These are phyloP conservation scores for Ochropleura plecta DNA, from an alignment of 2,888 invertebrate species.

Conservation along the genomic window DNA sequence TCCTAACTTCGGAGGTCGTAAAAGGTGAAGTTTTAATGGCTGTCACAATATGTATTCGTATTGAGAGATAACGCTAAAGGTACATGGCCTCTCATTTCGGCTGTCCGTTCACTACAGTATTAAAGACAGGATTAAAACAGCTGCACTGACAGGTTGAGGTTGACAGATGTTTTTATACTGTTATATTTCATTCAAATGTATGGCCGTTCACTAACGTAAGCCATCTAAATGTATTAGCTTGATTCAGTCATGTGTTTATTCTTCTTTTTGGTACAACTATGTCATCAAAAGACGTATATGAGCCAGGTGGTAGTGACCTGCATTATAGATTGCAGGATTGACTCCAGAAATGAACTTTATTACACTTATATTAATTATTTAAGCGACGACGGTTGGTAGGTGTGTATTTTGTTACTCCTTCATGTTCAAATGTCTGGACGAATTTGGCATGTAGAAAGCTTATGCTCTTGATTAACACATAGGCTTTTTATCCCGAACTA, in stretches of 20 bases:
- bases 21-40: conserved; percentile 74
- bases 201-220: neutral
- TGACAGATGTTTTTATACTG: conserved; percentile 46
- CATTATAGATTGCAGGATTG: neutral
- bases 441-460: too few relatives aligned
- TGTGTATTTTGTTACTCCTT: too few relatives aligned
- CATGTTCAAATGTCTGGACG: too few relatives aligned
- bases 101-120: conserved; percentile 54
- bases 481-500: too few relatives aligned
- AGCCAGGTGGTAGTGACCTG: neutral
- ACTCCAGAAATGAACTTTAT: neutral
- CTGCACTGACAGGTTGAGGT: conserved; percentile 42
- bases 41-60: conserved; percentile 70
- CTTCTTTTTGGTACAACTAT: neutral
- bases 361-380: too few relatives aligned
- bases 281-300: neutral
- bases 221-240: neutral
- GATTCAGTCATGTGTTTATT: neutral
- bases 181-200: conserved; percentile 31
- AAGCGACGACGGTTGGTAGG: too few relatives aligned
- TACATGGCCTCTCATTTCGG: conserved; percentile 51
- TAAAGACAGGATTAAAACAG: conserved; percentile 47
- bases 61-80: conserved; percentile 63
- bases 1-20: conserved; percentile 67
- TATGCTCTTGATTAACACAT: too few relatives aligned